These are phyloP conservation scores for Chrysemys picta DNA, from an alignment of 2,113 vertebrate species.

Conservation along the genomic window DNA sequence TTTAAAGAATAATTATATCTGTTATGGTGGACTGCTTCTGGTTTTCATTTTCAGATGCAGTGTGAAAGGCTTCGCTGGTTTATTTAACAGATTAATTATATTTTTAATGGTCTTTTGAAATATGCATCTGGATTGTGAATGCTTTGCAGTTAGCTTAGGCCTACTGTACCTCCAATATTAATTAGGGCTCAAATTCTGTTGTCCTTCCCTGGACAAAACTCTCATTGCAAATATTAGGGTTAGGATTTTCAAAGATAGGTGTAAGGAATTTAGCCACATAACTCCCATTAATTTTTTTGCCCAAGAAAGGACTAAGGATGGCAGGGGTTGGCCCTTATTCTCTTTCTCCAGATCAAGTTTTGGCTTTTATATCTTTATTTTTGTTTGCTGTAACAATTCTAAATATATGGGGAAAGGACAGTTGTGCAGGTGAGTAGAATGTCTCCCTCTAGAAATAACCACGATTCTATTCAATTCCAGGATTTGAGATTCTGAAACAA, in stretches of 20 bases:
- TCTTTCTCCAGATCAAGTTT: neutral
- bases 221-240: neutral
- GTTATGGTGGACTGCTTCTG: neutral
- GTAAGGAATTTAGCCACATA: neutral
- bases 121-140: neutral
- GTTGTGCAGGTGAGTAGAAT: neutral
- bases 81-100: neutral
- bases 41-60: neutral
- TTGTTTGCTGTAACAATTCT: neutral
- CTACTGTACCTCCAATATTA: fast-evolving
- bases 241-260: neutral
- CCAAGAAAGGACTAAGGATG: neutral
- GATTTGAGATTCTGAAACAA: constrained; percentile 97
- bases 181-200: neutral
- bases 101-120: neutral
- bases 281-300: neutral
- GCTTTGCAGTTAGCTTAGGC: neutral
- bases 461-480: constrained; percentile 65
- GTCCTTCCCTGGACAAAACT: neutral
- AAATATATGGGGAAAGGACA: fast-evolving
- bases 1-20: neutral
- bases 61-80: neutral
- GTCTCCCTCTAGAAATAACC: neutral
- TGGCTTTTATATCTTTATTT: neutral
- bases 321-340: neutral